These are phyloP conservation scores for Diacarnus erythraeanus DNA, from an alignment of 37 sponge, comb jelly and placozoan species.

Conservation along the genomic window DNA sequence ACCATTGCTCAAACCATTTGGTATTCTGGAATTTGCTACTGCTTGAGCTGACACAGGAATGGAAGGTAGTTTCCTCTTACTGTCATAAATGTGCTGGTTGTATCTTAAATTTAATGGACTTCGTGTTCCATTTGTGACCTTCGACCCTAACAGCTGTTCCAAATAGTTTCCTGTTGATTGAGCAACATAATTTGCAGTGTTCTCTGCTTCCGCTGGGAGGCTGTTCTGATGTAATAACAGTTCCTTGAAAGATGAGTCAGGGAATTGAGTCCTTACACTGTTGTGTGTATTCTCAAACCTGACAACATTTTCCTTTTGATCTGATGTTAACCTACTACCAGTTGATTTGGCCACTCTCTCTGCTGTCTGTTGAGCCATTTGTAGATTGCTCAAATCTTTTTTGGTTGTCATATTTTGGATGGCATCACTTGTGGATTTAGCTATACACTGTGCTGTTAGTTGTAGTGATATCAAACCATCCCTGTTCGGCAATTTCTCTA, in stretches of 20 bases:
- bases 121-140: background rate
- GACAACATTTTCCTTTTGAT: background rate
- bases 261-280: no score
- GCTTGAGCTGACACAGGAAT: no score
- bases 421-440: background rate
- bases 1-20: background rate
- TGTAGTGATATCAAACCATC: no score
- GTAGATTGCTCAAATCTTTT: conserved; percentile 2
- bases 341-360: conserved; percentile 67
- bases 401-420: background rate
- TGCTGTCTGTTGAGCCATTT: conserved; percentile 46
- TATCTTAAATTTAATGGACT: background rate
- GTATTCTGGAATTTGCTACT: background rate
- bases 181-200: background rate
- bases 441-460: no score
- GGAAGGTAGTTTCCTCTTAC: background rate
- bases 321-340: conserved; percentile 15
- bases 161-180: background rate
- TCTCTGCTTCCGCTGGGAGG: no score
- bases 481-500: no score
- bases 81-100: background rate
- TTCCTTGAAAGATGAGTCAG: no score
- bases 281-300: no score
- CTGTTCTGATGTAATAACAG: no score
- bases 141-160: no score